Percentiles rank a stretch among this genome's conserved stretches.
Conservation (phyloP, 2,797 vertebrate genomes). For the Falco cherrug region DNA sequence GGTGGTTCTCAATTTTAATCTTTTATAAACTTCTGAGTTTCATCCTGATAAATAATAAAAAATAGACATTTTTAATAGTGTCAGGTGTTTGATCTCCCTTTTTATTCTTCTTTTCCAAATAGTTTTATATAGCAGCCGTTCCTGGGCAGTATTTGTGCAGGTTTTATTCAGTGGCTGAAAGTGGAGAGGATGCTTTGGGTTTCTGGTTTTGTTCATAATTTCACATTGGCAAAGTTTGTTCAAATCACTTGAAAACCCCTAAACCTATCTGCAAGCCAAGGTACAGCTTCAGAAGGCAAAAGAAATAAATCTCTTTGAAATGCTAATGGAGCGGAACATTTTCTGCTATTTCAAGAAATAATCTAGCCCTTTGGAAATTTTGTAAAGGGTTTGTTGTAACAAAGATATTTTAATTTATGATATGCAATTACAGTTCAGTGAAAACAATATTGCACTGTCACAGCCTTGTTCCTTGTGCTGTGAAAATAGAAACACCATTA, state of each 20-base stretch:
- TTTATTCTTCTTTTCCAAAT: neutral
- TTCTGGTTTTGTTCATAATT: conserved; percentile 59
- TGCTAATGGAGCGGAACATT: conserved; percentile 59
- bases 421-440: conserved; percentile 46
- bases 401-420: conserved; percentile 66
- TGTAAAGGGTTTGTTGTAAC: conserved; percentile 42
- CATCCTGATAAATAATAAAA: neutral
- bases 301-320: conserved; percentile 73
- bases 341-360: conserved; percentile 64
- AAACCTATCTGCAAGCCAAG: conserved; percentile 63
- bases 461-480: conserved; percentile 9
- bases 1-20: neutral
- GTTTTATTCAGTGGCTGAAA: neutral
- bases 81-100: neutral
- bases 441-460: conserved; percentile 57
- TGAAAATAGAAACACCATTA: conserved; percentile 53
- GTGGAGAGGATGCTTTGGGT: neutral
- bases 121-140: neutral
- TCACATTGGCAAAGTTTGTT: conserved; percentile 43
- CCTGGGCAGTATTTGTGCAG: neutral
- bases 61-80: neutral
- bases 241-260: conserved; percentile 66
- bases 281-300: conserved; percentile 59
- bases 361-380: conserved; percentile 56
- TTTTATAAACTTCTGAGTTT: neutral